These are phyloP conservation scores for Perodicticus potto DNA, from an alignment of 2,797 vertebrate species.

Conservation along the genomic window DNA sequence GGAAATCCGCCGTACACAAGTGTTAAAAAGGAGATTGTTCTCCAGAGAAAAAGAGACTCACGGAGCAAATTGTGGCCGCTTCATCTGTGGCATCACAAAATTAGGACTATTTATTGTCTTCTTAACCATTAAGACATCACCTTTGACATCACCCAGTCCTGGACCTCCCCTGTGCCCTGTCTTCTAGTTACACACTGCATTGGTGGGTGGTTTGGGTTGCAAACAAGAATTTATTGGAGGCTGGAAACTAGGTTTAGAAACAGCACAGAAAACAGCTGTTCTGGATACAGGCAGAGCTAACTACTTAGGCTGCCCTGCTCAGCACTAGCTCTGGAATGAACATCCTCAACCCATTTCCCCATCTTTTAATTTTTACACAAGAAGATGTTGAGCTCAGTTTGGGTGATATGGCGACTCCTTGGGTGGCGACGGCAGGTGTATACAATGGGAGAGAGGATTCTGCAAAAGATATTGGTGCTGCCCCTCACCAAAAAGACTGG, in stretches of 20 bases:
- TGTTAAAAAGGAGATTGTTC: constrained; percentile 24
- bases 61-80: neutral
- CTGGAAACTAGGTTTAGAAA: constrained; percentile 3
- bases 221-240: neutral
- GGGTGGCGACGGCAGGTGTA: neutral
- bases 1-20: constrained; percentile 38
- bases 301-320: neutral
- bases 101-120: neutral
- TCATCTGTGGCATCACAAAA: neutral
- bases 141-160: neutral
- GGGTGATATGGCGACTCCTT: neutral
- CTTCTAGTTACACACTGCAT: neutral
- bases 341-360: neutral
- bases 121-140: neutral
- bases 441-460: neutral
- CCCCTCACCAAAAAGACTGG: neutral
- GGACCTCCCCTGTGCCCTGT: neutral
- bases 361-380: neutral
- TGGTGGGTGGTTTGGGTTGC: neutral
- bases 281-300: neutral
- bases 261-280: neutral
- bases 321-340: neutral
- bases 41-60: constrained; percentile 4
- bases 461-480: neutral
- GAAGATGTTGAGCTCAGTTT: neutral